Base-by-base conservation (phyloP, 2,888 invertebrate genomes). In the Agrotis segetum region DNA sequence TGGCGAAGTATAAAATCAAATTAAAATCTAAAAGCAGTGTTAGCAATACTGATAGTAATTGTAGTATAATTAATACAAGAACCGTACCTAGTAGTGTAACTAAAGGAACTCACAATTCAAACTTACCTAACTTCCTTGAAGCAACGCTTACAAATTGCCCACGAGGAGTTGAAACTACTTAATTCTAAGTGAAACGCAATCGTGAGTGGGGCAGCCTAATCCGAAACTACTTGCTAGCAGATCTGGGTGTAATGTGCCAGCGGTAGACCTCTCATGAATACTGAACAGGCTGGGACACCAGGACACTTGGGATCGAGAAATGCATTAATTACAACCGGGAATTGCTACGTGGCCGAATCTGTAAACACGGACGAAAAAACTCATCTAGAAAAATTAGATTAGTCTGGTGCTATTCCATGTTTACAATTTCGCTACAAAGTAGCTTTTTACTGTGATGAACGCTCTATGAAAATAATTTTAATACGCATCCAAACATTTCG, bases 211-310 rank as follows among this genome's bases (percentile, higher is more conserved):
- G 86, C 87, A 86, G 87, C 91, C 91, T 94, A 94, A 94, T 94
- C 93, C 88, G 89, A 92, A 93, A 94, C 92, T 92, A 93, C 92
- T 94, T 88, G 90, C 89, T 86, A 92, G 88, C 91, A 93, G 92
- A 94, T 93, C 92, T 90, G 88, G 86, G 90, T 83, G 77, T 93
- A 93, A 94, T 94, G 91, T 91, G 90, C 91, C 89, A 89, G 89
- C 88, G 88, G 84, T 88, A 84, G 87, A 86, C 87, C 87, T 88
- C 90, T 93, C 93, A 93, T 95, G 95, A 95, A 95, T 95, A 95
- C 94, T 90, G 91, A 95, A 88, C 87, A 89, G 80, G 71, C 72
- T 77, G 77, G 76, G 82, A 83, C 82, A 84, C 83, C 83, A 79
- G 76, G 81, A 83, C 83, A 83, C 83, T 79, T 82, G 81, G 81